Base-by-base conservation (phyloP, 2,888 invertebrate species). In the Dasypolia templi region DNA sequence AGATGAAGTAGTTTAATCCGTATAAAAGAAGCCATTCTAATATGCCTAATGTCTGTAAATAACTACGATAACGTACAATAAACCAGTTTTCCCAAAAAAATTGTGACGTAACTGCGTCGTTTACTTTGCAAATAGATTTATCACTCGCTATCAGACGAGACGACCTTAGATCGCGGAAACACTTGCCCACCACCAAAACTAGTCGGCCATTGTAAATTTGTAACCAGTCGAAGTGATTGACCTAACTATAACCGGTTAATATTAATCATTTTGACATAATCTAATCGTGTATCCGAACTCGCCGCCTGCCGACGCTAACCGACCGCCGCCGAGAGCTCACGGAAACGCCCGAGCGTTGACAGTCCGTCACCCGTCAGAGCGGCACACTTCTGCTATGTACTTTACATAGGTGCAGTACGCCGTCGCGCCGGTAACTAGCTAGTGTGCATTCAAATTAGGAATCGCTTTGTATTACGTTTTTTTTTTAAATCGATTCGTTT, bases 311-410 rank as follows among this genome's bases (percentile, higher is more conserved):
- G 86, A 84, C 64, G 64, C 65, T 42, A 29, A 35, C 70, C 91
- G 93, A 93, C 64, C 68, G 75, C 59, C 26, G 61, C 87, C 94
- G 94, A 93, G 61, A 70, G 72, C 73, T 53, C 78, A 89, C 95
- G 95, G 93, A 85, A 87, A 78, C 83, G 39, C 75, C 94, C 95
- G 95, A 95, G 82, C 89, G 90, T 86, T 95, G 95, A 95, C 95
- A 95, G 94, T 89, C 92, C 95, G 95, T 95, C 95, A 95, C 92
- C 91, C 93, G 94, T 94, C 95, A 94, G 91, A 89, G 90, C 93
- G 93, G 93, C 94, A 93, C 94, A 94, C 93, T 94, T 92, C 92
- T 90, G 87, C 88, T 95, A 95, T 94, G 92, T 94, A 94, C 90
- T 92, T 92, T 93, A 94, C 94, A 93, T 94, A 93, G 93, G 93